These are phyloP conservation scores for Nasonia longicornis DNA, from an alignment of 1,140 invertebrate genomes.

Conservation along the genomic window DNA sequence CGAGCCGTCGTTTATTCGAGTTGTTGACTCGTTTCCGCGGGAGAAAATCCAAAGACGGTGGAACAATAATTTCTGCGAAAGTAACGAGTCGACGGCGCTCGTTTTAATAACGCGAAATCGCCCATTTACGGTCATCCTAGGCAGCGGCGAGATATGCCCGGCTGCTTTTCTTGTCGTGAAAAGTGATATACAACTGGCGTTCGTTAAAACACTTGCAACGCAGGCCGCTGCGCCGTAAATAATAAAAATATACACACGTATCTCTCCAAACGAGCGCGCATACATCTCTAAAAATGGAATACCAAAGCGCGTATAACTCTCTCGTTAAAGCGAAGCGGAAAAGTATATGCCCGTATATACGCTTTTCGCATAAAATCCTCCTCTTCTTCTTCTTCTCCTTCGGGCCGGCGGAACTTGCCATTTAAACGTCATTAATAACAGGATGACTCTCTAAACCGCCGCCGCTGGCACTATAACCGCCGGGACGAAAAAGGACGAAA, in stretches of 20 bases:
- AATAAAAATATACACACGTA: conserved; percentile 35
- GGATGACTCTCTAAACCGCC: conserved; percentile 45
- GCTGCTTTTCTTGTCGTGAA: conserved; percentile 39
- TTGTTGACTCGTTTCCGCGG: too few species aligned
- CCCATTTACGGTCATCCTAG: conserved; percentile 24
- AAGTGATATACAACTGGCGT: conserved; percentile 47
- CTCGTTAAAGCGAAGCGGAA: conserved; percentile 43
- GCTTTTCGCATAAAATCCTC: conserved; percentile 44
- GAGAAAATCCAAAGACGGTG: too few species aligned
- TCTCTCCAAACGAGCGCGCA: conserved; percentile 29
- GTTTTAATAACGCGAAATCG: conserved; percentile 43
- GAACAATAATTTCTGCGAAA: conserved; percentile 28
- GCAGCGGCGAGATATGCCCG: conserved; percentile 2
- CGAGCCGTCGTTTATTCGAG: too few species aligned
- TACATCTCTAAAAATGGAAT: conserved; percentile 43
- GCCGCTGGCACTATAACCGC: conserved; percentile 15
- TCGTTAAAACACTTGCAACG: conserved; percentile 42
- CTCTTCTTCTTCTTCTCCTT: neutral
- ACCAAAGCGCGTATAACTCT: conserved; percentile 38
- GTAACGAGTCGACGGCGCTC: conserved; percentile 3
- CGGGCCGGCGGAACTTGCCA: conserved; percentile 1
- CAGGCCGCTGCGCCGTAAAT: conserved; percentile 35
- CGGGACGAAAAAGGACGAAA: conserved; percentile 34
- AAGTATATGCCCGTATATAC: conserved; percentile 37
- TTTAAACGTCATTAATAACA: conserved; percentile 48